A percentile compares a stretch with the other conserved stretches of the same genome.
phyloP scores from a whole-genome alignment of 1,140 invertebrate genomes.

The Telenomus remus region DNA sequence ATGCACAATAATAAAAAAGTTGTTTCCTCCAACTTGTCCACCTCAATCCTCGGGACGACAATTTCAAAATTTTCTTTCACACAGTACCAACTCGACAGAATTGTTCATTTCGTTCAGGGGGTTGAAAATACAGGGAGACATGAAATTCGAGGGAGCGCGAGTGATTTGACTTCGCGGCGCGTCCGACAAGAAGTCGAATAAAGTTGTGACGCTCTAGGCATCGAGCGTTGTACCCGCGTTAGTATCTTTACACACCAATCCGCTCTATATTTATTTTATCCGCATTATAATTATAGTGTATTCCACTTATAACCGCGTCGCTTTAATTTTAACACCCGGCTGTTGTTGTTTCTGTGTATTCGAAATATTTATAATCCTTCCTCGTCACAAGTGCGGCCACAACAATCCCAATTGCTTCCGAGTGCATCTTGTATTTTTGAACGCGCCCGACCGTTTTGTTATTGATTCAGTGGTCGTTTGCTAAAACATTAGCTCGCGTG shows the following conservation, averaged over 20 bases:
- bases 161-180: slow-evolving; percentile 27
- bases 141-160: background rate
- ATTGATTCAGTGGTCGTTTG: too few species aligned
- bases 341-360: slow-evolving; percentile 47
- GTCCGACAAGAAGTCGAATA: slow-evolving; percentile 34
- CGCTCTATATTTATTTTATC: slow-evolving; percentile 56
- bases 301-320: slow-evolving; percentile 53
- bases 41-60: too few species aligned
- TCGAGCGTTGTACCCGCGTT: slow-evolving; percentile 44
- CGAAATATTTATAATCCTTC: slow-evolving; percentile 52
- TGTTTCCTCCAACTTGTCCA: too few species aligned
- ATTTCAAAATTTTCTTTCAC: too few species aligned
- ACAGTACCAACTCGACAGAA: too few species aligned
- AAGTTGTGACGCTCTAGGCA: slow-evolving; percentile 27
- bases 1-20: too few species aligned
- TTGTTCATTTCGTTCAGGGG: background rate
- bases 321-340: slow-evolving; percentile 54
- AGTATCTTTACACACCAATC: slow-evolving; percentile 46
- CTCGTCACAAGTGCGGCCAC: background rate
- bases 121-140: background rate
- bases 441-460: too few species aligned
- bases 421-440: background rate
- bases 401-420: background rate
- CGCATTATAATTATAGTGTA: slow-evolving; percentile 55
- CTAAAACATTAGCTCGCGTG: too few species aligned